Evolutionary conservation across 2,113 vertebrate species (phyloP), one percentile per base, ranked within the genome.

Genomic region (human): DNA sequence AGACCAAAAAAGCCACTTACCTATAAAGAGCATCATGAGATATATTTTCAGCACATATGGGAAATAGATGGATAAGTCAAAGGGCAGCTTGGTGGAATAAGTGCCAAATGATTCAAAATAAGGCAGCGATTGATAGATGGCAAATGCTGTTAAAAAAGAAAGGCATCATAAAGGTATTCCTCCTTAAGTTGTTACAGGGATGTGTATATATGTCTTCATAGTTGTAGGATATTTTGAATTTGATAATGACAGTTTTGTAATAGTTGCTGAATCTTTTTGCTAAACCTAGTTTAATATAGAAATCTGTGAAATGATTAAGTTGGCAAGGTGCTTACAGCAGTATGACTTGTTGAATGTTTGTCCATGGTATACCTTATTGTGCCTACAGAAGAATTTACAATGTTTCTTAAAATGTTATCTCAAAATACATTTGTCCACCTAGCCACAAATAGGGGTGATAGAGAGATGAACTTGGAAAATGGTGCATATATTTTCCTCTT

Each of bases 111-210:
- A 98, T 98, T 99, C 99, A 82, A 99, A 98, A 91, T 99, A 99
- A 17, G 98, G 99, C 97, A 99, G 96, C 0, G 99, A 99, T 91
- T 99, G 98, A 93, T 98, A 99, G 85, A 99, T 97, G 18, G 99
- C 99, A 96, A 99, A 98, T 89, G 98, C 99, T 99, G 98, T 89
- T 91, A n/a, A 81, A 88, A 96, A 68, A 97, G 50, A 61, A 76
- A 48, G 45, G 55, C 52, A 50, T 80, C 43, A 30, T 52, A 27
- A 85, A 76, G 32, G 8, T 57, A 78, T 50, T 5, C 20, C 18
- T 89, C 48, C 32, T 84, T 50, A 32, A 32, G 32, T 25, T 89
- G 43, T 90, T 52, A 55, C 32, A n/a, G 22, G 45, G 48, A 40
- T 75, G 6, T 27, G 0, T 40, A 25, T 59, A 2, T 27, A 20